Evolutionary conservation across 2,113 vertebrate species (phyloP).

Genomic region (Crotalus viridis): DNA sequence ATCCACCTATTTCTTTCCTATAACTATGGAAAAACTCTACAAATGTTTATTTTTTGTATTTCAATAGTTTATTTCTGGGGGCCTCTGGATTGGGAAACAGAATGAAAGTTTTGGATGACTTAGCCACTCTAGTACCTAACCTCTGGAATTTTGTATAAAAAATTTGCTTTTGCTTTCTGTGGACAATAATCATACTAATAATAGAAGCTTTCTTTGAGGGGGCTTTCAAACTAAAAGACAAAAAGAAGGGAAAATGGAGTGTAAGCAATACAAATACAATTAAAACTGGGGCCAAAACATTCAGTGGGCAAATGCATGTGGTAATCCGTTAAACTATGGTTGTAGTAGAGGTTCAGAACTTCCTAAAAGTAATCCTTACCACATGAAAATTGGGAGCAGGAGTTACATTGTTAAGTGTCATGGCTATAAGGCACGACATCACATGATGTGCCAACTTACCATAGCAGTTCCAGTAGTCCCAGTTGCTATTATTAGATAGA

Average conservation of each 20-base stretch:
- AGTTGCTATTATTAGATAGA: background rate
- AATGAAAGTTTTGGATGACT: background rate
- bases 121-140: background rate
- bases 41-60: background rate
- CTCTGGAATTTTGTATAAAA: background rate
- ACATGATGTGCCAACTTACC: background rate
- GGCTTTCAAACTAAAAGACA: background rate
- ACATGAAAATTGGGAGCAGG: background rate
- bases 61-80: background rate
- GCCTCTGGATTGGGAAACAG: background rate
- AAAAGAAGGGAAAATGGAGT: background rate
- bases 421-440: background rate
- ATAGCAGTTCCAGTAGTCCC: background rate
- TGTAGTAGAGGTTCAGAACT: background rate
- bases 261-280: background rate
- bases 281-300: background rate
- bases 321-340: background rate
- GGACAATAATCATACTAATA: background rate
- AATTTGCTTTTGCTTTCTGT: background rate
- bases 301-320: background rate
- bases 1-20: background rate
- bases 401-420: background rate
- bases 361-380: background rate
- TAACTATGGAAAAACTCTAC: background rate
- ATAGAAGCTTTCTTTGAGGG: background rate